phyloP scores from a whole-genome alignment of 2,113 vertebrate genomes.

The Halcyon malimbica region DNA sequence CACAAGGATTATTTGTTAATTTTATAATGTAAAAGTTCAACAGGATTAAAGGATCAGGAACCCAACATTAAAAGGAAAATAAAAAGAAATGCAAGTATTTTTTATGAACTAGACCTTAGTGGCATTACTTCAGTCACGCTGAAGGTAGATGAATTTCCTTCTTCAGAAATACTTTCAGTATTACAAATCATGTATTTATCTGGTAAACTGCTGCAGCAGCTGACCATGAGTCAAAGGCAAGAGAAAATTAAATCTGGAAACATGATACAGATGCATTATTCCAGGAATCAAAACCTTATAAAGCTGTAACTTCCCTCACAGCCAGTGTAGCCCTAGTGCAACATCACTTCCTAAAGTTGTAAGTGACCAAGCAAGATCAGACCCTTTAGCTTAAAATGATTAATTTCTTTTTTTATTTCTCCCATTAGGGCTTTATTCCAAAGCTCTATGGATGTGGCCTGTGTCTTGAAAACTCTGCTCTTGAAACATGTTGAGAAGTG shows the following conservation, averaged over 20 bases:
- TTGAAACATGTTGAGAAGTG: background rate
- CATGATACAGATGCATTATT: background rate
- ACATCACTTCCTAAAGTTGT: background rate
- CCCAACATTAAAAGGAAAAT: slow-evolving; percentile 46
- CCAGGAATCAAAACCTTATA: background rate
- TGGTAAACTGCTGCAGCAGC: background rate
- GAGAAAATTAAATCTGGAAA: background rate
- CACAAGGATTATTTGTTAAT: slow-evolving; percentile 25
- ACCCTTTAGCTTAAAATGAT: background rate
- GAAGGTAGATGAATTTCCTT: background rate
- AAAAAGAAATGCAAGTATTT: slow-evolving; percentile 24
- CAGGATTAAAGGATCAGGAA: slow-evolving; percentile 54
- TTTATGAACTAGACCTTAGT: background rate
- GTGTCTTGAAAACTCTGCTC: background rate
- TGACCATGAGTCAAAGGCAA: slow-evolving; percentile 13
- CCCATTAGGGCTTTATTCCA: background rate
- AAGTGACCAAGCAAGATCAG: background rate
- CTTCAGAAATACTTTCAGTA: background rate
- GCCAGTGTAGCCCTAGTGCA: background rate
- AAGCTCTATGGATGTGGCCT: background rate
- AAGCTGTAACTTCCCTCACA: background rate
- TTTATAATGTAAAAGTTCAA: slow-evolving; percentile 47
- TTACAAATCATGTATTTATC: slow-evolving; percentile 21
- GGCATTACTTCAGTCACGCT: background rate
- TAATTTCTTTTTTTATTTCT: background rate